A percentile compares a stretch with the other conserved stretches of the same genome.
phyloP scores from a whole-genome alignment of 2,888 invertebrate genomes.

The Iphiclides podalirius region DNA sequence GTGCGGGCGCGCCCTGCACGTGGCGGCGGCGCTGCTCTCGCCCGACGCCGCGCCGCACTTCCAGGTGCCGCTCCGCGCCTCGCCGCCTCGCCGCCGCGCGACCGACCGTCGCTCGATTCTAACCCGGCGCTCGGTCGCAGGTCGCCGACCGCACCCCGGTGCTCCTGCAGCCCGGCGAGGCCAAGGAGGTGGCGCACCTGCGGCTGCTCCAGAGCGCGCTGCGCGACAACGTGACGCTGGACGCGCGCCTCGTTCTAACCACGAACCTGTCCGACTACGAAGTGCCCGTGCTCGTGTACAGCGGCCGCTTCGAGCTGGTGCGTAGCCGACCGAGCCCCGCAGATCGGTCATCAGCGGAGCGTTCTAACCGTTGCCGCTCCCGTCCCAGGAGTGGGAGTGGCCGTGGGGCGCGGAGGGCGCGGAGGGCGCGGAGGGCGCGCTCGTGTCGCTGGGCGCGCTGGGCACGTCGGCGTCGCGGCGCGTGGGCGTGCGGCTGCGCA shows the following conservation, averaged over 20 bases:
- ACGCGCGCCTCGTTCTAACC: slow-evolving; percentile 47
- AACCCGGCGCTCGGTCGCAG: neutral
- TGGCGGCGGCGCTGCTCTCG: slow-evolving; percentile 40
- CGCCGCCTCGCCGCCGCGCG: too few species aligned
- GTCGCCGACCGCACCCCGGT: neutral
- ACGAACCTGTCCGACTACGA: slow-evolving; percentile 72
- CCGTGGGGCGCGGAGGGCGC: slow-evolving; percentile 35
- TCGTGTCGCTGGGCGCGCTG: slow-evolving; percentile 82
- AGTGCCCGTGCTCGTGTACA: slow-evolving; percentile 68
- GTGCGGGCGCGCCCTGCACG: slow-evolving; percentile 44
- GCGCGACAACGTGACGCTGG: slow-evolving; percentile 25
- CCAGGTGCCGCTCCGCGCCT: slow-evolving; percentile 38
- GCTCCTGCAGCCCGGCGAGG: slow-evolving; percentile 2
- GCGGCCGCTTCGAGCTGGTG: slow-evolving; percentile 59
- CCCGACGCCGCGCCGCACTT: slow-evolving; percentile 41
- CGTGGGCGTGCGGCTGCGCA: slow-evolving; percentile 75
- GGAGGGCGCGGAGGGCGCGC: slow-evolving; percentile 30
- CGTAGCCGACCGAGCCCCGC: neutral
- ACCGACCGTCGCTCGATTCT: too few species aligned
- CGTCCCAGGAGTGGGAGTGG: slow-evolving; percentile 60
- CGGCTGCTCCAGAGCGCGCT: slow-evolving; percentile 36
- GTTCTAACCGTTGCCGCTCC: neutral
- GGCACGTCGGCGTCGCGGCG: slow-evolving; percentile 83
- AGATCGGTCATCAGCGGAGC: neutral
- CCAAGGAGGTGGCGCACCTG: neutral